Conservation (phyloP, 2,113 vertebrate genomes). For the Takifugu flavidus region DNA sequence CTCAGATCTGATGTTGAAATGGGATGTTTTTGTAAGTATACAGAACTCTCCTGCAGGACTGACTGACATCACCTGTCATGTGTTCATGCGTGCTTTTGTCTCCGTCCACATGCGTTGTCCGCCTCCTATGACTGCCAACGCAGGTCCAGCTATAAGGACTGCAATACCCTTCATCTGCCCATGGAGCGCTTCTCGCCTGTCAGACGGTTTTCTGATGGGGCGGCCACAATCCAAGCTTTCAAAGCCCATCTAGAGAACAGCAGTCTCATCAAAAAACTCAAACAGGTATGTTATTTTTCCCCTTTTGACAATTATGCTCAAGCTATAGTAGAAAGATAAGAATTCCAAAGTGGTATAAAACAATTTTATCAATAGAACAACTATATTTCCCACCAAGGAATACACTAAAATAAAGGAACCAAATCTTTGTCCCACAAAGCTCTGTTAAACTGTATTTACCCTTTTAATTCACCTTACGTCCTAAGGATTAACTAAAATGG, state of each 20-base stretch:
- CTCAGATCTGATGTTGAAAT: no score
- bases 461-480: no score
- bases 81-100: slow-evolving; percentile 7
- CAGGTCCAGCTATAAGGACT: slow-evolving; percentile 97
- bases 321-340: background rate
- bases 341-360: background rate
- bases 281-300: slow-evolving; percentile 81
- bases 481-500: no score
- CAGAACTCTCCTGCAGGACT: background rate
- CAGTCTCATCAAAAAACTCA: slow-evolving; percentile 95
- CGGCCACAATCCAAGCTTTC: slow-evolving; percentile 96
- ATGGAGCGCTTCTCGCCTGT: slow-evolving; percentile 98
- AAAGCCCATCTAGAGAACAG: slow-evolving; percentile 97
- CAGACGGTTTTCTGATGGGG: slow-evolving; percentile 94
- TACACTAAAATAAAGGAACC: no score
- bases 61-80: background rate
- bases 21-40: no score
- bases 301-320: background rate
- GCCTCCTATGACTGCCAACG: slow-evolving; percentile 20
- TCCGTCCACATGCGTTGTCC: slow-evolving; percentile 37
- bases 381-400: no score
- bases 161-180: slow-evolving; percentile 95
- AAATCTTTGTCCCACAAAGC: no score
- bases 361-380: no score
- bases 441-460: no score